Conservation (phyloP, 1,140 invertebrate species). For the Microplitis mediator region DNA sequence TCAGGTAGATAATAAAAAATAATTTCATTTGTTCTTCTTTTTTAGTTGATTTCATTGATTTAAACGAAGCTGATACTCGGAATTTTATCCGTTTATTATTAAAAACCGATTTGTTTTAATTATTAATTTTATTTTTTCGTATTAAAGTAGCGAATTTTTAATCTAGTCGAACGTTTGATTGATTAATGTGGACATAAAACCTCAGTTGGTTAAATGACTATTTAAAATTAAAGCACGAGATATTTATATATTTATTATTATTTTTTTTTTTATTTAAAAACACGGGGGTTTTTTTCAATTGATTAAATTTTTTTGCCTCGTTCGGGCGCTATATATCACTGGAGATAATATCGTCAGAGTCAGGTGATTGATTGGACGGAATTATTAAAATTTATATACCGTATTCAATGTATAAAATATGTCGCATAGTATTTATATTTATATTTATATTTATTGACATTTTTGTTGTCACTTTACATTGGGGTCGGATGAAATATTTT, state of each 20-base stretch:
- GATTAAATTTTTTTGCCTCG: conserved; percentile 1
- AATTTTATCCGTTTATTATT: background rate
- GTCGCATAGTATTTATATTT: too few relatives aligned
- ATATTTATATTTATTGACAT: too few relatives aligned
- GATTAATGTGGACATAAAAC: background rate
- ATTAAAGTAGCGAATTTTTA: background rate
- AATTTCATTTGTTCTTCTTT: background rate
- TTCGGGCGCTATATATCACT: background rate
- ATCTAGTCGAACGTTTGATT: background rate
- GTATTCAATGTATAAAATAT: too few relatives aligned
- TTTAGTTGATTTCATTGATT: too few relatives aligned
- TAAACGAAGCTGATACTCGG: too few relatives aligned
- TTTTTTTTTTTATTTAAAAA: too few relatives aligned
- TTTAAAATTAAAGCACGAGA: conserved; percentile 8
- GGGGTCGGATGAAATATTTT: too few relatives aligned
- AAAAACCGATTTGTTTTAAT: background rate
- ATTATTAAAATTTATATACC: conserved; percentile 11
- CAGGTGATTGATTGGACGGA: conserved; percentile 4
- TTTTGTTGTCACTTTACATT: too few relatives aligned
- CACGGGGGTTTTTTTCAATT: background rate
- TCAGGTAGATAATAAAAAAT: background rate
- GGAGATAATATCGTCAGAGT: conserved; percentile 11
- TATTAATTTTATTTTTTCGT: background rate
- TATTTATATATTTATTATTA: too few relatives aligned
- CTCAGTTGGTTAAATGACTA: background rate